Conservation (phyloP, 2,797 vertebrate species). For the Phataginus tricuspis region DNA sequence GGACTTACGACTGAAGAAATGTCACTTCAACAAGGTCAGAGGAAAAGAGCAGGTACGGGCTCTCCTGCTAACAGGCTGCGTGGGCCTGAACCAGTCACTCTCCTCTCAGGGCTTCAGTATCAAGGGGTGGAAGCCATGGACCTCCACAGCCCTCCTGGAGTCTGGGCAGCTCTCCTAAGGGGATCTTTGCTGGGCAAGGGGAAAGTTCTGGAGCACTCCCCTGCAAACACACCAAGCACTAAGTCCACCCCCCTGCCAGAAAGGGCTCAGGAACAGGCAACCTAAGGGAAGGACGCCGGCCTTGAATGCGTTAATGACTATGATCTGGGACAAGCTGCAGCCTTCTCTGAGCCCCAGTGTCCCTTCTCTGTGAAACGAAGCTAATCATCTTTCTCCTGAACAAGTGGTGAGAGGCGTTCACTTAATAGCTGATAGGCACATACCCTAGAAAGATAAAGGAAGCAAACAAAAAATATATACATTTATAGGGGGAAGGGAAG, state of each 20-base stretch:
- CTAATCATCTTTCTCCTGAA: background rate
- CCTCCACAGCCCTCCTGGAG: background rate
- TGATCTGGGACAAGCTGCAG: background rate
- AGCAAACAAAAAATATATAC: background rate
- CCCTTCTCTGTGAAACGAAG: background rate
- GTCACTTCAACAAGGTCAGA: background rate
- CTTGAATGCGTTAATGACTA: background rate
- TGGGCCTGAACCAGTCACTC: background rate
- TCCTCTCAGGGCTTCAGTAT: background rate
- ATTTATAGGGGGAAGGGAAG: background rate
- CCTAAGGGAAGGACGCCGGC: background rate
- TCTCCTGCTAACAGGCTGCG: background rate
- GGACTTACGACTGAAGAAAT: background rate
- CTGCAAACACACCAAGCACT: background rate
- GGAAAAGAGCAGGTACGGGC: background rate
- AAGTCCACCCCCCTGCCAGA: background rate
- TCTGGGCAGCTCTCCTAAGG: background rate
- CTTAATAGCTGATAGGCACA: background rate
- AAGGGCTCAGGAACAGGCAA: background rate
- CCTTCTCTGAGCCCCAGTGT: background rate
- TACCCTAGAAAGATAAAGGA: background rate
- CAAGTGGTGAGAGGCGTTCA: background rate
- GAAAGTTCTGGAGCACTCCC: background rate
- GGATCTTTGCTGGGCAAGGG: background rate
- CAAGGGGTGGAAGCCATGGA: background rate